These are phyloP conservation scores for Ephialtes manifestator DNA, from an alignment of 2,888 invertebrate species.

Conservation along the genomic window DNA sequence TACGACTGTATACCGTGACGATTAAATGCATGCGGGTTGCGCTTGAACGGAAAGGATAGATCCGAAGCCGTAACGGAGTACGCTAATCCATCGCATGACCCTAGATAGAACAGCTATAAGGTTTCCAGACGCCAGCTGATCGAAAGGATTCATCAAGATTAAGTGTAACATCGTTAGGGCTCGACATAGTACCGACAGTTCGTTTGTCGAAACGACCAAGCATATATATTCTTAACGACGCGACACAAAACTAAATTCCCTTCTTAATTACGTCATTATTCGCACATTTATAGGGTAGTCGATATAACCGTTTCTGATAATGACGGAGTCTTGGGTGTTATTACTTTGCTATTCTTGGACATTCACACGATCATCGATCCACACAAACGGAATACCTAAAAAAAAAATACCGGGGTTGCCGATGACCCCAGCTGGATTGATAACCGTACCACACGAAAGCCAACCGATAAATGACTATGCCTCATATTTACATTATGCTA, in stretches of 20 bases:
- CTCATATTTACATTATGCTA: too few relatives aligned
- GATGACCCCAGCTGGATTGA: too few relatives aligned
- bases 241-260: not conserved
- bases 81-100: conserved; percentile 58
- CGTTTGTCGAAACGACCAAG: not conserved
- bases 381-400: not conserved
- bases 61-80: conserved; percentile 57
- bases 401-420: not conserved
- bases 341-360: conserved; percentile 11
- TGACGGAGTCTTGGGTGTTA: conserved; percentile 22
- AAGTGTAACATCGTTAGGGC: conserved; percentile 43
- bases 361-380: not conserved
- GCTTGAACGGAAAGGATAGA: conserved; percentile 51
- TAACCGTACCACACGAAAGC: too few relatives aligned
- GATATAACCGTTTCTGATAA: not conserved
- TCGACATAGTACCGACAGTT: conserved; percentile 10
- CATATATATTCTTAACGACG: not conserved
- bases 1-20: conserved; percentile 55
- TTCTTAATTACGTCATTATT: conserved; percentile 15
- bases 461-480: too few relatives aligned
- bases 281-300: not conserved
- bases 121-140: conserved; percentile 36
- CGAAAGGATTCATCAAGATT: conserved; percentile 48
- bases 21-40: conserved; percentile 64
- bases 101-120: conserved; percentile 39